These are phyloP conservation scores for Scaptomyza parva DNA, from an alignment of 2,888 invertebrate genomes.

Conservation along the genomic window DNA sequence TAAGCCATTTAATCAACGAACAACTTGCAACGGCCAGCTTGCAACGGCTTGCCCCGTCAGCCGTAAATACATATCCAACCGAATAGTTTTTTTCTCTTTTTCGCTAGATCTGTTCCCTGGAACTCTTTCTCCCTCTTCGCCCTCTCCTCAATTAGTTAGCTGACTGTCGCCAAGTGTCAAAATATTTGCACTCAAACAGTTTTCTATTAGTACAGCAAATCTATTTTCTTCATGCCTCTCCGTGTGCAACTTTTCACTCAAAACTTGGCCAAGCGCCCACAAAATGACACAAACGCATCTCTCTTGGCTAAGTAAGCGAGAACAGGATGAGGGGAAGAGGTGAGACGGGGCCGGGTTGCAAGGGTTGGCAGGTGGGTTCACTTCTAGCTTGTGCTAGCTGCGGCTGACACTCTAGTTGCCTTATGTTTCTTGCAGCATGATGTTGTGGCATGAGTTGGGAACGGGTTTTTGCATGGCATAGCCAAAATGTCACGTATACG, in stretches of 20 bases:
- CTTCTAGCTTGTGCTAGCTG: not conserved
- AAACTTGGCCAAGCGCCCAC: slow-evolving; percentile 68
- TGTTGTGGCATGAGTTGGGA: slow-evolving; percentile 31
- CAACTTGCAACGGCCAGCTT: slow-evolving; percentile 71
- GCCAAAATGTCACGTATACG: slow-evolving; percentile 81
- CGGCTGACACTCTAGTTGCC: not conserved
- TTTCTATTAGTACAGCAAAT: slow-evolving; percentile 50
- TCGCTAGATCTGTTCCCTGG: not conserved
- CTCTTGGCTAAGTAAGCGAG: not conserved
- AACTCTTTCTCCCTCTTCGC: too few species aligned
- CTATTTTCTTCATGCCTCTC: slow-evolving; percentile 73
- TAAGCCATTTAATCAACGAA: slow-evolving; percentile 73
- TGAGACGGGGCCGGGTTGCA: not conserved
- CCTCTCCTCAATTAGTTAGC: slow-evolving; percentile 74
- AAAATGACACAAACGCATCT: slow-evolving; percentile 51
- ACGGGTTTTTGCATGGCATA: slow-evolving; percentile 54
- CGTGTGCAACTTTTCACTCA: slow-evolving; percentile 49
- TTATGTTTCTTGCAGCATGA: slow-evolving; percentile 28
- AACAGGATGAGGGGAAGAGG: too few species aligned
- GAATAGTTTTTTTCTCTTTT: not conserved
- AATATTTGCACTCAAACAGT: slow-evolving; percentile 71
- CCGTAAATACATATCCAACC: slow-evolving; percentile 14
- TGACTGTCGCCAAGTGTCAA: slow-evolving; percentile 79
- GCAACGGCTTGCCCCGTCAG: slow-evolving; percentile 47
- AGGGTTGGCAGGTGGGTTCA: not conserved